Evolutionary conservation across 2,888 invertebrate species (phyloP), one percentile per base, ranked within the genome.

Genomic region (Galeruca laticollis): DNA sequence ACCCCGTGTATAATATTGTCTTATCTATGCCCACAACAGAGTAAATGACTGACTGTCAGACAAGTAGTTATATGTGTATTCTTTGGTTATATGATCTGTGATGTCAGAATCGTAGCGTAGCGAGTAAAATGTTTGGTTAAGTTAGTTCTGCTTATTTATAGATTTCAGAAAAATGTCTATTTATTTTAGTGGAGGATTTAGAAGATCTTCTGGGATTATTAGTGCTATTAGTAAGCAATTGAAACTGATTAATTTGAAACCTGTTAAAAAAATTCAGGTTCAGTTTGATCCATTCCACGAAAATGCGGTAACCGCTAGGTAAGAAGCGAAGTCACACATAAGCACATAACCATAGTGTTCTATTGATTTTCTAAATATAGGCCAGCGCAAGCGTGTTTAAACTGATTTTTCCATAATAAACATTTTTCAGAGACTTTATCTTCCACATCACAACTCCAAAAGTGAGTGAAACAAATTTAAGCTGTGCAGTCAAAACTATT

Each of bases 231-330:
- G 85, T 61, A 93, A 93, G 85, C 92, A 95, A 84, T 78, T 94
- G 64, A 90, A 87, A 82, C 80, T 84, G 73, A 84, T 96, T 10
- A 94, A 93, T 87, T 87, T 96, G 70, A 93, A 93, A 83, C 94
- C 94, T 52, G 92, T 94, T 0, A 92, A 92, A 80, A 89, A 90
- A 84, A 89, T 96, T 70, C 89, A 90, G 62, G 90, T 95, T 62
- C 90, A 91, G 85, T 95, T 96, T 82, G 96, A 96, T 86, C 96
- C 96, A 4, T 96, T 96, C 84, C 89, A 90, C 78, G 88, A 90
- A 78, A 91, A 92, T 85, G 91, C 91, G 68, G 87, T 86, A 72
- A 88, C 87, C 59, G 87, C 88, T 72, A 87, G 88, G 89, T 89
- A 83, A 81, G 80, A 9, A 26, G 26, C 20, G 73, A 67, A 52